These are phyloP conservation scores for Boloria euphrosyne DNA, from an alignment of 2,888 invertebrate species.

Conservation along the genomic window DNA sequence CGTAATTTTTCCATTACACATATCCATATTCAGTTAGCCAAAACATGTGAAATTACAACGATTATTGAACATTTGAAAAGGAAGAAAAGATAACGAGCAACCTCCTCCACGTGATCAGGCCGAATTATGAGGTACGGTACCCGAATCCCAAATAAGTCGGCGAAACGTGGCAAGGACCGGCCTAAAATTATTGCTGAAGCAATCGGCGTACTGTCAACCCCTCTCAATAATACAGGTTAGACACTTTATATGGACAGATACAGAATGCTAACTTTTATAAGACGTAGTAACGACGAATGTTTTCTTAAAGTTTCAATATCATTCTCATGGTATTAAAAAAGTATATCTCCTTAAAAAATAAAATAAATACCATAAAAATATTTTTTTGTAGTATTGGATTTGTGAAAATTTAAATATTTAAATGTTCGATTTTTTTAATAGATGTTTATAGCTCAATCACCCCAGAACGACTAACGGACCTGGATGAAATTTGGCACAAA, in stretches of 20 bases:
- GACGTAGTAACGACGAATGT: neutral
- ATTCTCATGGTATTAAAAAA: too few relatives aligned
- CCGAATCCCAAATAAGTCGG: slow-evolving; percentile 62
- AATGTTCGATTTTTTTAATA: too few relatives aligned
- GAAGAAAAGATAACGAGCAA: slow-evolving; percentile 66
- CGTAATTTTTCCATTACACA: neutral
- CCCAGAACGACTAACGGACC: too few relatives aligned
- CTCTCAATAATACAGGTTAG: slow-evolving; percentile 34
- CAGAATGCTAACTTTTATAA: neutral
- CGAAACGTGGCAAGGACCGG: slow-evolving; percentile 57
- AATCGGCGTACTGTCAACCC: slow-evolving; percentile 53
- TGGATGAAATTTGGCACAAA: too few relatives aligned
- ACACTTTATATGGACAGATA: slow-evolving; percentile 20
- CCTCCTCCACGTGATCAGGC: slow-evolving; percentile 64
- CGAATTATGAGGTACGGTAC: slow-evolving; percentile 70
- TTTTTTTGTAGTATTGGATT: too few relatives aligned
- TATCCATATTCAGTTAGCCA: slow-evolving; percentile 3
- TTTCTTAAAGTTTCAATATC: neutral
- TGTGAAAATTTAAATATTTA: too few relatives aligned
- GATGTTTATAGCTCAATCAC: too few relatives aligned
- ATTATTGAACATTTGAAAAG: slow-evolving; percentile 21
- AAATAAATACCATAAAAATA: too few relatives aligned
- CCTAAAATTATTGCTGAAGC: slow-evolving; percentile 67
- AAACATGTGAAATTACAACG: slow-evolving; percentile 3
- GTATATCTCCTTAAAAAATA: too few relatives aligned